These are phyloP conservation scores for Holothuria glaberrima DNA, from an alignment of 35 echinoderm and acorn worm genomes.

Conservation along the genomic window DNA sequence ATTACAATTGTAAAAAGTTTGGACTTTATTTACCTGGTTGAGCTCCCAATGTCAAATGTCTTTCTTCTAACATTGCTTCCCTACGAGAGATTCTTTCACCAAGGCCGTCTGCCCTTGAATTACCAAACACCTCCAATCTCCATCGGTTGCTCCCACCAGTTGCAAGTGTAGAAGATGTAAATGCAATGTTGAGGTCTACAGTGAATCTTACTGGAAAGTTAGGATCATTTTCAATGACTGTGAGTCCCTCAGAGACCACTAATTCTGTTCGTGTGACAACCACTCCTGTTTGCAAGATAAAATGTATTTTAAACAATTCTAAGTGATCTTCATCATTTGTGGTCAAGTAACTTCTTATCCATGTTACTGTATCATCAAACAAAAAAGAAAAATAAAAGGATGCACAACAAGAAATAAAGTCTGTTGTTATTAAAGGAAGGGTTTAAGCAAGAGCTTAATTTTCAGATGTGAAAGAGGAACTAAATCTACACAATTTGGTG, in stretches of 20 bases:
- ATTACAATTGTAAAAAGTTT: neutral
- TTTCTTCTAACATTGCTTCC: neutral
- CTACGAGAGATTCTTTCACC: neutral
- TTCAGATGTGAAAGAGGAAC: no score
- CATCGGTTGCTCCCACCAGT: conserved; percentile 4
- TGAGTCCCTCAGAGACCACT: neutral
- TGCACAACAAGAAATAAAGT: no score
- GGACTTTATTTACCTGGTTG: neutral
- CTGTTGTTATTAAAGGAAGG: no score
- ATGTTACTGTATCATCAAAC: no score
- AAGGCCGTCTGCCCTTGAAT: conserved; percentile 1
- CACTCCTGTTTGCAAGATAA: neutral
- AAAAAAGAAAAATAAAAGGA: no score
- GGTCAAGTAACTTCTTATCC: no score
- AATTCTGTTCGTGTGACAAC: neutral
- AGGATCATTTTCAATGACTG: neutral
- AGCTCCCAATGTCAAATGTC: neutral
- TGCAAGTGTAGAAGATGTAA: neutral
- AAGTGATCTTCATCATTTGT: neutral
- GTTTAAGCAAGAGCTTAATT: no score
- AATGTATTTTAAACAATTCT: neutral
- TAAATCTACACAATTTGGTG: no score
- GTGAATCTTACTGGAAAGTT: neutral
- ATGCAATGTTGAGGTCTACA: neutral
- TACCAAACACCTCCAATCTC: conserved; percentile 26